Percentiles rank a stretch among this genome's conserved stretches.
Evolutionary conservation across 1,140 invertebrate genomes (phyloP).

Genomic region (Sycophila sp.): DNA sequence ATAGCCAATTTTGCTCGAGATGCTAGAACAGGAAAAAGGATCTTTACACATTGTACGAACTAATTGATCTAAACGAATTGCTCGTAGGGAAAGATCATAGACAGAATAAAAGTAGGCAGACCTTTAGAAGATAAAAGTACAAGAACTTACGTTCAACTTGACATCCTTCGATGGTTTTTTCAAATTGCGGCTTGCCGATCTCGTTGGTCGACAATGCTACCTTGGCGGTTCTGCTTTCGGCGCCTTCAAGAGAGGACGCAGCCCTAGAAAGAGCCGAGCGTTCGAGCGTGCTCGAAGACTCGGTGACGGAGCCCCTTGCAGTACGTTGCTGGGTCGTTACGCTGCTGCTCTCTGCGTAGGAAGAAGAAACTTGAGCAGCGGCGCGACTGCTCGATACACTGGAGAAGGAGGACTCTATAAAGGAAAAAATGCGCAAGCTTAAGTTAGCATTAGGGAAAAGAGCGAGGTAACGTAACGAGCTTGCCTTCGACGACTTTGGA

Average conservation of each 20-base stretch:
- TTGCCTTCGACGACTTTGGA: constrained; percentile 71
- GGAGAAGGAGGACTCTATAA: constrained; percentile 70
- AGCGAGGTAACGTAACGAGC: not conserved
- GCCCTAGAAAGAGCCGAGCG: constrained; percentile 6
- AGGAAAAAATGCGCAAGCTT: constrained; percentile 14
- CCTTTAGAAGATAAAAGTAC: not conserved
- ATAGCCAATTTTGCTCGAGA: constrained; percentile 64
- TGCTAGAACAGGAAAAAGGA: constrained; percentile 64
- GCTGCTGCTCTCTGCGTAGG: constrained; percentile 60
- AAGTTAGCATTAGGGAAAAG: no score
- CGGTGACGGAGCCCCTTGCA: constrained; percentile 54
- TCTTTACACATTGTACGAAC: constrained; percentile 9
- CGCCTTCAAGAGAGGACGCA: constrained; percentile 47
- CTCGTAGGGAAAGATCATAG: no score
- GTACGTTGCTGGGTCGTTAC: constrained; percentile 48
- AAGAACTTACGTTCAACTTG: constrained; percentile 81
- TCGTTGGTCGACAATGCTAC: constrained; percentile 57
- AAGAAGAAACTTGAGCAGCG: constrained; percentile 64
- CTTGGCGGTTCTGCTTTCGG: constrained; percentile 45
- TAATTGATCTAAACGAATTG: no score
- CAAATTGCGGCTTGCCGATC: constrained; percentile 74
- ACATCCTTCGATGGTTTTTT: constrained; percentile 78
- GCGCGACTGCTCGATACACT: constrained; percentile 65
- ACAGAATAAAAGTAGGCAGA: no score
- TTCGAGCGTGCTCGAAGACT: constrained; percentile 58